These are phyloP conservation scores for Neotoxoptera formosana DNA, from an alignment of 1,140 invertebrate genomes.

Conservation along the genomic window DNA sequence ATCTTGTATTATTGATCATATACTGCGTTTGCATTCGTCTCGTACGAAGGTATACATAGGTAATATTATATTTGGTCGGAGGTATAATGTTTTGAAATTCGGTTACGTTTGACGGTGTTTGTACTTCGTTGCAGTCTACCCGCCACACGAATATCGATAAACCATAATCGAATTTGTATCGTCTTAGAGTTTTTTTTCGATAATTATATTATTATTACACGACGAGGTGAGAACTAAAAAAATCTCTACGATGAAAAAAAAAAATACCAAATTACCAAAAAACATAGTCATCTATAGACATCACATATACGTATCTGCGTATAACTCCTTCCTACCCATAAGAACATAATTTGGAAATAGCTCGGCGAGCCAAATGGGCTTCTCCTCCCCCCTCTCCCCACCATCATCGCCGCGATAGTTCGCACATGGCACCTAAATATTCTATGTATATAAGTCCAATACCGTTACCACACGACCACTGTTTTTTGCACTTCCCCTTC, in stretches of 20 bases:
- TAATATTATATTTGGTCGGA: not conserved
- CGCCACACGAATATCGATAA: not conserved
- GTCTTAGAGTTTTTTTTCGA: not conserved
- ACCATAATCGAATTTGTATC: not conserved
- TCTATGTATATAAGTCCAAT: not conserved
- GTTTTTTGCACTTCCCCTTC: not conserved
- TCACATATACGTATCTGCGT: not conserved
- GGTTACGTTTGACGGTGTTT: not conserved
- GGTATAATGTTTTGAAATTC: not conserved
- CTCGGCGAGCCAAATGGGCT: not conserved
- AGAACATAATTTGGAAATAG: not conserved
- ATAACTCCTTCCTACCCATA: not conserved
- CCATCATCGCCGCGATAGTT: not conserved
- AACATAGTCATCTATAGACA: not conserved
- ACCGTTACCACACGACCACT: not conserved
- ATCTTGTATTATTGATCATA: constrained; percentile 4
- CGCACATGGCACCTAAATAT: not conserved
- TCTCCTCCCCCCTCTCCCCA: not conserved
- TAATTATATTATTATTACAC: too few species aligned
- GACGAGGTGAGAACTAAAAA: too few species aligned
- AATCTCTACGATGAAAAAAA: not conserved
- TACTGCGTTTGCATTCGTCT: not conserved
- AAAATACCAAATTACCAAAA: not conserved
- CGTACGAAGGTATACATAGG: not conserved
- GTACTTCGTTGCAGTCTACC: not conserved